phyloP scores from a whole-genome alignment of 92 coral and sea anemone species.

The Zoanthus gigantus region DNA sequence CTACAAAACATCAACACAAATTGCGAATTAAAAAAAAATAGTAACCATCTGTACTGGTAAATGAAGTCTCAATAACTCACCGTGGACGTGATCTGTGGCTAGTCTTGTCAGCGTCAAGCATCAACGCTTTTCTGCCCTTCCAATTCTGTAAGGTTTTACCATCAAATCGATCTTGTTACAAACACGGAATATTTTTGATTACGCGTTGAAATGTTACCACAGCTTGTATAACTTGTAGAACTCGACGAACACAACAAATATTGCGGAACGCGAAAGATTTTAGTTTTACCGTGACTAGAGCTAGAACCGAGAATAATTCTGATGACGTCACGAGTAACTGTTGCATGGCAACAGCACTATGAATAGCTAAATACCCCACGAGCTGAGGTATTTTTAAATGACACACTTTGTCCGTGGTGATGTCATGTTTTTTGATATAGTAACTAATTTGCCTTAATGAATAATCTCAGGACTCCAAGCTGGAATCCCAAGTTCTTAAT shows the following conservation, averaged over 20 bases:
- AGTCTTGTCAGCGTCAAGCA: background rate
- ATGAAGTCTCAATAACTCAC: background rate
- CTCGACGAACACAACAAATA: conserved; percentile 14
- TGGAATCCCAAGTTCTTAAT: too few species aligned
- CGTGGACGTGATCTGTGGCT: conserved; percentile 7
- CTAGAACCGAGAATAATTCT: conserved; percentile 2
- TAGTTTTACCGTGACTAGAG: background rate
- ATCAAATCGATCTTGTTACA: background rate
- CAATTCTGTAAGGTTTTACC: background rate
- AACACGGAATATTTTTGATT: background rate
- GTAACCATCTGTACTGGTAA: conserved; percentile 10
- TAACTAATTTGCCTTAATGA: too few species aligned
- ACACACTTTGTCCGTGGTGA: conserved; percentile 15
- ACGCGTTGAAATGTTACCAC: background rate
- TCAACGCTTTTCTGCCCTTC: background rate
- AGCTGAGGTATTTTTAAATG: background rate
- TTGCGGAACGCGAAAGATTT: conserved; percentile 8
- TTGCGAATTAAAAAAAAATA: background rate
- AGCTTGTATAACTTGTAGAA: background rate
- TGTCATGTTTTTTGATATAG: background rate
- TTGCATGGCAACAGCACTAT: conserved; percentile 23
- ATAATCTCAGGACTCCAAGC: too few species aligned
- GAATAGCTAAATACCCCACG: conserved; percentile 23
- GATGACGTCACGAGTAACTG: conserved; percentile 19
- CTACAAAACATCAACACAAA: conserved; percentile 17